phyloP scores from a whole-genome alignment of 2,797 vertebrate genomes.

The Platyrinchus mystaceus region DNA sequence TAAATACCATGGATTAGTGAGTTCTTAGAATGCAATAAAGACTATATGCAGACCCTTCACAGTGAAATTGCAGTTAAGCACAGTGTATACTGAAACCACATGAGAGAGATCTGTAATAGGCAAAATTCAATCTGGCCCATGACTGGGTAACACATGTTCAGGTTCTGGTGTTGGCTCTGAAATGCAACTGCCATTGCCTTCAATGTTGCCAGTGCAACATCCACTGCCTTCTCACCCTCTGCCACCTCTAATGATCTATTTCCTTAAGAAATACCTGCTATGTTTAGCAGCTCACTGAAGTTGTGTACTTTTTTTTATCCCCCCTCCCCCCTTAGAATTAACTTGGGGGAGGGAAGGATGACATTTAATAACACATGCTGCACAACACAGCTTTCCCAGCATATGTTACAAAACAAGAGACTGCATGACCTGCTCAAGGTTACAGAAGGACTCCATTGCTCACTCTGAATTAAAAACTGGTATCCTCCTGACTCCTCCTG shows the following conservation, averaged over 20 bases:
- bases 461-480: conserved; percentile 34
- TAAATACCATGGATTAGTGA: not conserved
- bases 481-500: conserved; percentile 29
- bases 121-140: not conserved
- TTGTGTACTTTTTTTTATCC: fast-evolving
- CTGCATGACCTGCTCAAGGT: conserved; percentile 41
- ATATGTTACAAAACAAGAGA: not conserved
- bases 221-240: not conserved
- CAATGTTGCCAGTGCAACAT: not conserved
- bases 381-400: conserved; percentile 19
- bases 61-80: not conserved
- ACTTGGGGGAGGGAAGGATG: not conserved
- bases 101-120: not conserved
- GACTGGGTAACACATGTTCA: fast-evolving
- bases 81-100: not conserved
- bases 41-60: not conserved
- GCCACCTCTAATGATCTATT: not conserved
- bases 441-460: conserved; percentile 29
- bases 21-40: not conserved
- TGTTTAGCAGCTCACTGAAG: not conserved
- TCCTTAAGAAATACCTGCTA: not conserved
- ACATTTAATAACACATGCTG: not conserved
- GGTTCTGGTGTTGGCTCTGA: not conserved
- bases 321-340: not conserved
- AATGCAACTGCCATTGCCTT: not conserved